Evolutionary conservation across 2,888 invertebrate species (phyloP).

Genomic region (Strigamia crassipes): DNA sequence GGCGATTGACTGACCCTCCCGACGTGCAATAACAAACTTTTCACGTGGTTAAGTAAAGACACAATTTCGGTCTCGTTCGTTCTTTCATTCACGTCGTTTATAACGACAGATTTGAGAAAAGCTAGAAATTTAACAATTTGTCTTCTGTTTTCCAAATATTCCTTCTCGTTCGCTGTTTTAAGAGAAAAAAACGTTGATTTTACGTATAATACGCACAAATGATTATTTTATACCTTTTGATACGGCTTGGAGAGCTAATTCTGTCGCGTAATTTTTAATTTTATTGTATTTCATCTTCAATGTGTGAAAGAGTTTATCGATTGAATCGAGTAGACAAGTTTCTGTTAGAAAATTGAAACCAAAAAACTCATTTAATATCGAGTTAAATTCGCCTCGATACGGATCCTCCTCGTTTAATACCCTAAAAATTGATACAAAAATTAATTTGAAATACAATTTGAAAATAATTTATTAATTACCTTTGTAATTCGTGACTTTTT

Average conservation of each 20-base stretch:
- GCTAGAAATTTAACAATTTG: not conserved
- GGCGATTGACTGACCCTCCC: not conserved
- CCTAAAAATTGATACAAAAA: not conserved
- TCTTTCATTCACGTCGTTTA: not conserved
- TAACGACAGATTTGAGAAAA: not conserved
- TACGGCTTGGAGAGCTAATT: not conserved
- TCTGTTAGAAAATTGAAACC: conserved; percentile 18
- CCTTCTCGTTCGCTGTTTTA: not conserved
- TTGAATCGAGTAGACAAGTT: not conserved
- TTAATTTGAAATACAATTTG: not conserved
- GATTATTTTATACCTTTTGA: not conserved
- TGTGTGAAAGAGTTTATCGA: conserved; percentile 15
- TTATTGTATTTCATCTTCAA: conserved; percentile 1
- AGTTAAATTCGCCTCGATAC: not conserved
- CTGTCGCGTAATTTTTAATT: not conserved
- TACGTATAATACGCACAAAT: not conserved
- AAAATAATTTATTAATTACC: not conserved
- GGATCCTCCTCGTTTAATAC: not conserved
- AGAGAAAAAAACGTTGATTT: not conserved
- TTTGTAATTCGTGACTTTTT: not conserved
- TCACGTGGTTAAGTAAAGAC: not conserved
- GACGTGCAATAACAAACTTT: conserved; percentile 19
- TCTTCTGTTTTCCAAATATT: not conserved
- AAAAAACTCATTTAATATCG: not conserved
- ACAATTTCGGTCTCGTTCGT: not conserved